phyloP scores from a whole-genome alignment of 2,888 invertebrate genomes.

The Eupithecia centaureata region DNA sequence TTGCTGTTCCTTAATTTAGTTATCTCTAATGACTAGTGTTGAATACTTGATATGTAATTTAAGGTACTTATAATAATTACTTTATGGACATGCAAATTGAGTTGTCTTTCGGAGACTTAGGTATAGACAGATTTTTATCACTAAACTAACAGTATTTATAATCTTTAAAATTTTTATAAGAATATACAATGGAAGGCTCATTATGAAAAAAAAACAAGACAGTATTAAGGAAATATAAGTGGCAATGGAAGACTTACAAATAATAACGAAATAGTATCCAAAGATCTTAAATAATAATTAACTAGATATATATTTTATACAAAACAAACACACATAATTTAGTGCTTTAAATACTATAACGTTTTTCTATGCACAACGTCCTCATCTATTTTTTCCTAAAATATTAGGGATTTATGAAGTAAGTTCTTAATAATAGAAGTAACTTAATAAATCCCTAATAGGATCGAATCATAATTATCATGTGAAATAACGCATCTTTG shows the following conservation, averaged over 20 bases:
- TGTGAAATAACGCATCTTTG: not conserved
- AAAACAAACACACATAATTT: no score
- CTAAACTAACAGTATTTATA: not conserved
- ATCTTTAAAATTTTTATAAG: not conserved
- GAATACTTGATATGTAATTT: constrained; percentile 41
- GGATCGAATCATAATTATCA: not conserved
- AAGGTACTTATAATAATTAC: constrained; percentile 37
- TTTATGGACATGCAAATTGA: constrained; percentile 36
- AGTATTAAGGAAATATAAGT: not conserved
- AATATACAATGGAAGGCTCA: not conserved
- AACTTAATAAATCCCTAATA: not conserved
- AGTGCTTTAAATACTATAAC: no score
- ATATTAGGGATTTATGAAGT: no score
- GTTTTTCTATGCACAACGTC: no score
- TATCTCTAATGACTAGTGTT: constrained; percentile 39
- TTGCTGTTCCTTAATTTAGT: constrained; percentile 45
- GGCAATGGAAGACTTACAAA: constrained; percentile 5
- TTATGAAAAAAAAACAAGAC: not conserved
- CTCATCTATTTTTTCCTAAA: no score
- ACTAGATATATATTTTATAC: not conserved
- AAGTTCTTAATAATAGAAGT: no score
- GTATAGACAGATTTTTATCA: not conserved
- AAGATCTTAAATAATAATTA: not conserved
- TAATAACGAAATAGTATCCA: not conserved
- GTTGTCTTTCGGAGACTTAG: constrained; percentile 5